These are phyloP conservation scores for Prochilodus magdalenae DNA, from an alignment of 2,113 vertebrate genomes.

Conservation along the genomic window DNA sequence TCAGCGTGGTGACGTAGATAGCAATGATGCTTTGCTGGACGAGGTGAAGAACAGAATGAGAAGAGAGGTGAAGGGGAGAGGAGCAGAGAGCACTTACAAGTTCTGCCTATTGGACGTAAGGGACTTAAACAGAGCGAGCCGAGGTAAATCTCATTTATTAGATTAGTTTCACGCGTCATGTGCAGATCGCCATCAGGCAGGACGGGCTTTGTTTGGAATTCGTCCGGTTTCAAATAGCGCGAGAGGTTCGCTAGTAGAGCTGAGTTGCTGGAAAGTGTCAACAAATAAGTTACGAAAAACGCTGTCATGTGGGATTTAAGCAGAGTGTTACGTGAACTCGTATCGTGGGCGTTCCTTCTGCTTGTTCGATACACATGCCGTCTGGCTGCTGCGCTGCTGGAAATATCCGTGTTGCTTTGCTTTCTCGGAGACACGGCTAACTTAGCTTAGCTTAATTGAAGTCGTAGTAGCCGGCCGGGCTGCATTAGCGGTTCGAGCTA, in stretches of 20 bases:
- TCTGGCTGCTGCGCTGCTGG: not conserved
- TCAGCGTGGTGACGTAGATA: constrained; percentile 64
- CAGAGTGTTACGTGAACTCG: no score
- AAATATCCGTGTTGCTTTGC: not conserved
- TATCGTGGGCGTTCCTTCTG: no score
- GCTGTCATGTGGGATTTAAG: no score
- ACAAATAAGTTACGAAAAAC: no score
- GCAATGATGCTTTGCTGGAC: constrained; percentile 58
- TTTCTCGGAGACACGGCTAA: not conserved
- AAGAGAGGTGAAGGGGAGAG: constrained; percentile 36
- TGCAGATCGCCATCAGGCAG: no score
- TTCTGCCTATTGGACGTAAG: not conserved
- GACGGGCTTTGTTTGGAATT: not conserved
- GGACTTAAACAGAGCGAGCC: constrained; percentile 5
- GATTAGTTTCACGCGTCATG: not conserved
- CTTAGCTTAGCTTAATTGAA: no score
- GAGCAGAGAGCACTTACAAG: not conserved
- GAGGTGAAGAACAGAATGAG: constrained; percentile 29
- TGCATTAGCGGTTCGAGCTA: not conserved
- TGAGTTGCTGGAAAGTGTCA: not conserved
- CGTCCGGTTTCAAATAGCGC: no score
- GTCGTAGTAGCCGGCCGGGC: no score
- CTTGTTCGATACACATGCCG: no score
- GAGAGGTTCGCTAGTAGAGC: no score
- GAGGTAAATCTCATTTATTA: constrained; percentile 2